These are phyloP conservation scores for Proales similis DNA, from an alignment of 1,140 invertebrate species.

Conservation along the genomic window DNA sequence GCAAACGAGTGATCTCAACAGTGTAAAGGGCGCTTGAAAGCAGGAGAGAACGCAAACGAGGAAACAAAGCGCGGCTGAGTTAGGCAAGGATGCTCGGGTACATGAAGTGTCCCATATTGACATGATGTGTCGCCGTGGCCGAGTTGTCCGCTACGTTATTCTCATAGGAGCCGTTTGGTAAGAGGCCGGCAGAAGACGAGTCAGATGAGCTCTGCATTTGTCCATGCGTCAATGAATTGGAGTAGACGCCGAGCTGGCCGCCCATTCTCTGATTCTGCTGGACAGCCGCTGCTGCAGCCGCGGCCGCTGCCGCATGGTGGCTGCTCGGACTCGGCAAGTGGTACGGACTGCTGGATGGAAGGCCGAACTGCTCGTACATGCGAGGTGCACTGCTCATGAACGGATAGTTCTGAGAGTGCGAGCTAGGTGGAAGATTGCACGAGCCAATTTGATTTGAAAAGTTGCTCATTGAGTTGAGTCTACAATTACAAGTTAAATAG, in stretches of 20 bases:
- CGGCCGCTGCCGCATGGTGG: conserved; percentile 4
- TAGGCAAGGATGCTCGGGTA: conserved; percentile 34
- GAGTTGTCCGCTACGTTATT: no score
- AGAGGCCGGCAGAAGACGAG: no score
- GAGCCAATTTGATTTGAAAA: conserved; percentile 12
- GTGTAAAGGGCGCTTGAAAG: no score
- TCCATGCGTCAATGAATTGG: no score
- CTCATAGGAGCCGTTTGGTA: no score
- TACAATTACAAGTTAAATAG: no score
- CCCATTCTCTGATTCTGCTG: conserved; percentile 11
- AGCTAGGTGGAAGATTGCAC: conserved; percentile 3
- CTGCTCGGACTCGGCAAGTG: background rate
- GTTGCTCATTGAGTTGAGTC: background rate
- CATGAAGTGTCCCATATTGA: conserved; percentile 37
- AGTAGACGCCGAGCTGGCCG: no score
- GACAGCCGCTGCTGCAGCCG: background rate
- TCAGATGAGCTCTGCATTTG: no score
- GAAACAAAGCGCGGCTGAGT: no score
- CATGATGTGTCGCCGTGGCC: conserved; percentile 2
- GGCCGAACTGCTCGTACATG: conserved; percentile 30
- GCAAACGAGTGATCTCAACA: no score
- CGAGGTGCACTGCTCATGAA: conserved; percentile 34
- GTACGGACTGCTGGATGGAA: conserved; percentile 8
- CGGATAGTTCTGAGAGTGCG: background rate
- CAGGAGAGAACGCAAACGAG: no score